Evolutionary conservation across 2,888 invertebrate species (phyloP), one percentile per base, ranked within the genome.

Genomic region (Temnothorax ravouxi): DNA sequence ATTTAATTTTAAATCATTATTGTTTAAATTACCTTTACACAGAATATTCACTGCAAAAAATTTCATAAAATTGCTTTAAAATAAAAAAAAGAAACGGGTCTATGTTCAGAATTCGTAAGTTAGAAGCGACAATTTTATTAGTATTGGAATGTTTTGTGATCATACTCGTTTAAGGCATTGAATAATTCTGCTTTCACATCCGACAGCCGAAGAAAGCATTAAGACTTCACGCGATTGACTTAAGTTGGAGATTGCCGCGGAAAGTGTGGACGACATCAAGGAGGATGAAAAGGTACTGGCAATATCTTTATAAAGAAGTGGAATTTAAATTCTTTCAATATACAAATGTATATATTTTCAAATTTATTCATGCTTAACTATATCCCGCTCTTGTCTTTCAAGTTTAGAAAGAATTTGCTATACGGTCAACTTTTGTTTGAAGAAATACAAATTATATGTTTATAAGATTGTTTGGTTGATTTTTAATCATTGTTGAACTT

Each of bases 161-260:
- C 41, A 38, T 67, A 29, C 9, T n/a, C 41, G 3, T 50, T 50
- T n/a, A 18, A 52, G 13, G 4, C 56, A 66, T 59, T 54, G 47
- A 56, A 71, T 56, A 44, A 67, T 77, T 38, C 0, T 47, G 56
- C 47, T 79, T 47, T n/a, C 72, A 34, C 44, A 44, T 80, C 18
- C 15, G 38, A 61, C 34, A 72, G 13, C 8, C 47, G 38, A 72
- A 80, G 38, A 80, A 80, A 59, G 47, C 47, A 71, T 80, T 80
- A 80, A 80, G 79, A 80, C 61, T 80, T 77, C 15, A 18, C 77
- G 41, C 59, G 79, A 56, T 72, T 56, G 72, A 41, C 18, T 56
- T 56, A 11, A 13, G 25, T 72, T 72, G 56, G 41, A 15, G n/a
- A 69, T 41, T 29, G 29, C 3, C 29, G 29, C 29, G 3, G 29